Evolutionary conservation across 2,888 invertebrate genomes (phyloP).

Genomic region (Sinentomon sp.): DNA sequence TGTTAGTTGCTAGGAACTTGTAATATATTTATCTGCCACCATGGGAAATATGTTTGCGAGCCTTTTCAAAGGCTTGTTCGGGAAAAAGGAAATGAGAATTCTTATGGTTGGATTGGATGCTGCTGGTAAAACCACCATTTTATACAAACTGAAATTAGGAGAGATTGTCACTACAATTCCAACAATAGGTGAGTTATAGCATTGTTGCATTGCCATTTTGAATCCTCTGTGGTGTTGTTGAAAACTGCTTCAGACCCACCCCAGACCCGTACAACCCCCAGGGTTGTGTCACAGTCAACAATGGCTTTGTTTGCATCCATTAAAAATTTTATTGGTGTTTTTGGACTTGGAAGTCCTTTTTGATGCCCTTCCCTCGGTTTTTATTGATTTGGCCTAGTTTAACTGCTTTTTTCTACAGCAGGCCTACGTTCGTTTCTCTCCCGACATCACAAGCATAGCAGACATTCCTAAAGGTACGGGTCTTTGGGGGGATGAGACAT

Average conservation of each 20-base stretch:
- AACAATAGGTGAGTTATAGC: conserved; percentile 60
- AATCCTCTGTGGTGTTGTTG: neutral
- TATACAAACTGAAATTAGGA: conserved; percentile 98
- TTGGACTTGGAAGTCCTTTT: no score
- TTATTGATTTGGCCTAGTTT: no score
- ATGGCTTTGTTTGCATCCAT: neutral
- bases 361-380: no score
- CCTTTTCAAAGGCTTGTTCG: conserved; percentile 96
- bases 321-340: neutral
- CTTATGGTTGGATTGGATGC: conserved; percentile 98
- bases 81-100: conserved; percentile 99
- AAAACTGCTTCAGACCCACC: neutral
- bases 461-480: no score
- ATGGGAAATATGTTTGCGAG: conserved; percentile 96
- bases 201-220: neutral
- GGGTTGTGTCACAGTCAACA: neutral
- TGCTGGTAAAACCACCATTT: conserved; percentile 98
- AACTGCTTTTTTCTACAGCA: no score
- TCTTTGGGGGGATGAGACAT: no score
- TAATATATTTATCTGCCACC: conserved; percentile 30
- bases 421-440: no score
- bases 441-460: no score
- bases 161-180: conserved; percentile 99
- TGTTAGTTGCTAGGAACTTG: no score
- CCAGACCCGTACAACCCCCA: neutral